Evolutionary conservation across 2,797 vertebrate genomes (phyloP).

Genomic region (Hozukius guyotensis): DNA sequence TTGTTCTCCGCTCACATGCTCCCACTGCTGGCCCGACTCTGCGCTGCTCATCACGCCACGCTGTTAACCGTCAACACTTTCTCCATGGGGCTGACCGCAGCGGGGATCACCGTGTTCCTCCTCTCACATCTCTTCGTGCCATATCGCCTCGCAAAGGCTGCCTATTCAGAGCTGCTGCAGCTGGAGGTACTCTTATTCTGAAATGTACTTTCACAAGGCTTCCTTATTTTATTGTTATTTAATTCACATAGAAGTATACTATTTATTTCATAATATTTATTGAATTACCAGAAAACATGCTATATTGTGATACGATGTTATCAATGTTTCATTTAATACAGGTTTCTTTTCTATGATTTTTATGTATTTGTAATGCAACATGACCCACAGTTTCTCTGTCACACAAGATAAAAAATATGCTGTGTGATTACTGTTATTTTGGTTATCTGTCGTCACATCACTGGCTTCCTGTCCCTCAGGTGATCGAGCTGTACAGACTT

Average conservation of each 20-base stretch:
- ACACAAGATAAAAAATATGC: no score
- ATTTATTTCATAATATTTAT: no score
- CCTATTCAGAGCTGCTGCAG: slow-evolving; percentile 79
- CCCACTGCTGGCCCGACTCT: slow-evolving; percentile 84
- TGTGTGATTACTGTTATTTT: no score
- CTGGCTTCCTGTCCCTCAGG: slow-evolving; percentile 60
- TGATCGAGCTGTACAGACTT: slow-evolving; percentile 83
- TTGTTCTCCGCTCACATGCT: slow-evolving; percentile 86
- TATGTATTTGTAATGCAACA: no score
- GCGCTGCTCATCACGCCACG: slow-evolving; percentile 63
- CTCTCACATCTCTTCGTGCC: slow-evolving; percentile 83
- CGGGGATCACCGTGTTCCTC: slow-evolving; percentile 74
- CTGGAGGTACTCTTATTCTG: slow-evolving; percentile 71
- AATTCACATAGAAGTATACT: no score
- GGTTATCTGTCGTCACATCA: no score
- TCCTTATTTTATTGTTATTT: no score
- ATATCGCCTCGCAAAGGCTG: slow-evolving; percentile 79
- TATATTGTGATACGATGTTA: no score
- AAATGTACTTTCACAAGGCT: neutral
- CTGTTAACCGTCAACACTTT: slow-evolving; percentile 76
- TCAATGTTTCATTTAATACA: no score
- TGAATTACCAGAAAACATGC: no score
- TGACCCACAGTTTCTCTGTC: no score
- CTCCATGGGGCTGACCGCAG: slow-evolving; percentile 76
- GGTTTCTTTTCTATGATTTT: no score